Base-by-base conservation (phyloP, 2,797 vertebrate genomes). In the Emys orbicularis region DNA sequence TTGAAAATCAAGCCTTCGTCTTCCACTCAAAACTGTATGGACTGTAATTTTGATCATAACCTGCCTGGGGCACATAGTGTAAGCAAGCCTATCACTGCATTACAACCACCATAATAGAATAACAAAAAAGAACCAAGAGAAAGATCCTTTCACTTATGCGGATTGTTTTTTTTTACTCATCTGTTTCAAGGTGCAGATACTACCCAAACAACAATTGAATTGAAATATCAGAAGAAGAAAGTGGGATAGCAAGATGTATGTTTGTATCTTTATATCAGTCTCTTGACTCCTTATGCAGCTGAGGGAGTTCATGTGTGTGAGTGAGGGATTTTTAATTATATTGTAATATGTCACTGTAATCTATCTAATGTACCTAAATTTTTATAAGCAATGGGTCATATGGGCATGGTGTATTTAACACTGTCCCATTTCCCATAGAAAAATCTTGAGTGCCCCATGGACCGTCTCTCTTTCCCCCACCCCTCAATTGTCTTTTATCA, bases 261-360 rank as follows among this genome's bases (percentile, higher is more conserved):
- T 93, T 65, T 87, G 77, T 90, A 59, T 76, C 41, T 5, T 15
- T 84, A 25, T 2, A 18, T 92, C 90, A 81, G 11, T 92, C 87
- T 90, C 90, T 87, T 84, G 54, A 1, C 72, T 31, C 74, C 79
- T 15, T 65, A 15, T 92, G 90, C 96, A 94, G 52, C 59, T 31
- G 65, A 49, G 84, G 93, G 86, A 84, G 57, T 92, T 95, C 76
- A 84, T 94, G 90, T 92, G 80, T 83, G 61, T 92, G 95, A 95
- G 87, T 18, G 92, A 87, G 91, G 90, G 81, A 74, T 74, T 94
- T 96, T 92, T 92, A 90, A 93, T 87, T 91, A 29, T 91, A 86
- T 92, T 93, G 88, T 91, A 94, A 89, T 92, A 89, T 84, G 16
- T 91, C 52, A 86, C 74, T 89, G 41, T 83, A 93, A 96, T 94